Percentiles rank a stretch among this genome's conserved stretches.
These are phyloP conservation scores for Apocrypta bakeri DNA, from an alignment of 1,140 invertebrate genomes.

Conservation along the genomic window DNA sequence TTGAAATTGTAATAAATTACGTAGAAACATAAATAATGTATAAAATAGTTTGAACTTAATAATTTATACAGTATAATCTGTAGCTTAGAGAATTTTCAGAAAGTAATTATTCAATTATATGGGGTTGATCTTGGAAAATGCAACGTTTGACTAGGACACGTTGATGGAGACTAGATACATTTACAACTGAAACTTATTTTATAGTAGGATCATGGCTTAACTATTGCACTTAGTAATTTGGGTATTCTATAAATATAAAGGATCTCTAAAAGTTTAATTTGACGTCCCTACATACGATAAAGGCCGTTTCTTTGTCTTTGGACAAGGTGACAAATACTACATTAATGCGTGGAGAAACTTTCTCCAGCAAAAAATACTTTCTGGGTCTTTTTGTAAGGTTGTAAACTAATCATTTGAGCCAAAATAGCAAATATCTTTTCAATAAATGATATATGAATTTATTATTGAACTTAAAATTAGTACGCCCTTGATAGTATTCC, in stretches of 20 bases:
- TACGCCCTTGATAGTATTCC: too few species aligned
- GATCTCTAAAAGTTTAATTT: slow-evolving; percentile 34
- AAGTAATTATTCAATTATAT: too few species aligned
- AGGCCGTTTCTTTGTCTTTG: slow-evolving; percentile 39
- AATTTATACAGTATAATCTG: too few species aligned
- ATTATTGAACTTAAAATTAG: neutral
- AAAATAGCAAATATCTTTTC: neutral
- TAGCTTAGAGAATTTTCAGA: too few species aligned
- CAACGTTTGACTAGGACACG: slow-evolving; percentile 69
- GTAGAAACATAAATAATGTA: too few species aligned
- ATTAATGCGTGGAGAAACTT: neutral
- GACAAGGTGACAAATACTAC: slow-evolving; percentile 33
- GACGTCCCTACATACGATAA: slow-evolving; percentile 25
- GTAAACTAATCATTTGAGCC: slow-evolving; percentile 28
- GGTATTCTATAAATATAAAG: slow-evolving; percentile 46
- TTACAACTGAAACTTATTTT: slow-evolving; percentile 48
- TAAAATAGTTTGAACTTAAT: too few species aligned
- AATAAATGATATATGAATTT: neutral
- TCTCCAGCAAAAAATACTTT: slow-evolving; percentile 43
- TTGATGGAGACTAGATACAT: slow-evolving; percentile 70
- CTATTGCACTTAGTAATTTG: neutral
- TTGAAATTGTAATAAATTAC: neutral
- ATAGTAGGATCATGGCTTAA: slow-evolving; percentile 14
- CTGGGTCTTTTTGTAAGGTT: slow-evolving; percentile 21
- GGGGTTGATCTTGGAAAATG: slow-evolving; percentile 61